Evolutionary conservation across 1,140 invertebrate genomes (phyloP), one percentile per base, ranked within the genome.

Genomic region (Nomia melanderi): DNA sequence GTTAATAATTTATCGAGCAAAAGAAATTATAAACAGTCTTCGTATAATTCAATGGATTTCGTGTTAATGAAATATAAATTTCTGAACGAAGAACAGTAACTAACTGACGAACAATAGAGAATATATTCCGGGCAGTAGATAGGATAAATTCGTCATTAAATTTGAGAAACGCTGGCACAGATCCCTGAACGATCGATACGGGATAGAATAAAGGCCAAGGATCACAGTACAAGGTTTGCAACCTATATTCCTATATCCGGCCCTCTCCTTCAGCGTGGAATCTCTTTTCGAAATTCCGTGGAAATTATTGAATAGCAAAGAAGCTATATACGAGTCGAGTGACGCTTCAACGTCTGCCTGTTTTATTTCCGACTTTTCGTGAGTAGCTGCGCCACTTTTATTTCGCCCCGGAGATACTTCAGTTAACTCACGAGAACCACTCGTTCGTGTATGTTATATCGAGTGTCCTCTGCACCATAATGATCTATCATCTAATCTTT

Each of bases 251-350:
- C 20, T n/a, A n/a, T 60, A 33, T 60, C 57, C 31, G 20, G 17
- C 23, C 23, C 8, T 25, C 23, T n/a, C 23, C 44, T 41, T 39
- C 62, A 62, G 33, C 29, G 29, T 33, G 27, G 56, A 75, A 75
- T 33, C 20, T 3, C 31, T 60, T 36, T 31, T 60, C 31, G 63
- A 67, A 75, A 67, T 59, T 36, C 53, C 17, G 14, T 11, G 53
- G 53, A 44, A 67, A 75, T 75, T 66, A 67, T 75, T 47, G 53
- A 75, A 36, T 67, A 57, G 29, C 12, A 36, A 74, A 65, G 14
- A 23, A 57, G 29, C 31, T 27, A 33, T 53, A 56, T 9, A 7
- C 20, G 31, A 27, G n/a, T 27, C 23, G 29, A 63, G 59, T 54
- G 29, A 63, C 11, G 25, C 17, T 50, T 39, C 9, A 7, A 53